These are phyloP conservation scores for Phalacrocorax brasilianus DNA, from an alignment of 2,113 vertebrate species.

Conservation along the genomic window DNA sequence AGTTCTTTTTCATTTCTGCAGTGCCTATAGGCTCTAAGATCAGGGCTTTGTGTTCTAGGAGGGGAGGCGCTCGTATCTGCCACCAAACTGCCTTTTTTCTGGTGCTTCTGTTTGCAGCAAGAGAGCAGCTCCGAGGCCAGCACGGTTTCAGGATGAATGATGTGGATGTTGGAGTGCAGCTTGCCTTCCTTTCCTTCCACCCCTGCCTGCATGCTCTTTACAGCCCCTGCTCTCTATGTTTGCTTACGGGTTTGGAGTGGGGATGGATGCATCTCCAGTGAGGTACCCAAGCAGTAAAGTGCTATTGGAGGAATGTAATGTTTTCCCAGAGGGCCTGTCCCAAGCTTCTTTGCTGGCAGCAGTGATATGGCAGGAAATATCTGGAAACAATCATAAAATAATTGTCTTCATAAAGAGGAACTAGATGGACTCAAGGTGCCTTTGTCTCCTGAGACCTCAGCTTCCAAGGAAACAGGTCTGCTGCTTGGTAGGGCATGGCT, in stretches of 20 bases:
- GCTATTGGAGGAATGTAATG: neutral
- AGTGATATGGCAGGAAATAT: neutral
- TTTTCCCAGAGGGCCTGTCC: neutral
- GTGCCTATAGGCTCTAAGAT: neutral
- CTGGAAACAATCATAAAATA: neutral
- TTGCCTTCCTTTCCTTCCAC: neutral
- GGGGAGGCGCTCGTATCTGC: neutral
- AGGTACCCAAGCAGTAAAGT: too few species aligned
- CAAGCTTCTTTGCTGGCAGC: neutral
- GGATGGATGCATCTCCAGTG: neutral
- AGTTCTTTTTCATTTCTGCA: neutral
- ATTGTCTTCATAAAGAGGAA: neutral
- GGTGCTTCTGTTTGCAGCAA: neutral
- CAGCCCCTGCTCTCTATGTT: fast-evolving
- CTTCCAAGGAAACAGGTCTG: neutral
- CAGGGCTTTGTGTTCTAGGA: neutral
- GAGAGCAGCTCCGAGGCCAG: neutral
- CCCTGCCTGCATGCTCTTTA: fast-evolving
- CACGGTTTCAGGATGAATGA: neutral
- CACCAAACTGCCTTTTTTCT: neutral
- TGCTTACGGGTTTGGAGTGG: neutral
- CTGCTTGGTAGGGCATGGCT: neutral
- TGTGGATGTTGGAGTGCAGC: neutral
- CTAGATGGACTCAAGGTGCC: neutral
- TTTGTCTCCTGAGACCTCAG: neutral